Conservation (phyloP, 2,113 vertebrate genomes). For the Syrmaticus mikado region DNA sequence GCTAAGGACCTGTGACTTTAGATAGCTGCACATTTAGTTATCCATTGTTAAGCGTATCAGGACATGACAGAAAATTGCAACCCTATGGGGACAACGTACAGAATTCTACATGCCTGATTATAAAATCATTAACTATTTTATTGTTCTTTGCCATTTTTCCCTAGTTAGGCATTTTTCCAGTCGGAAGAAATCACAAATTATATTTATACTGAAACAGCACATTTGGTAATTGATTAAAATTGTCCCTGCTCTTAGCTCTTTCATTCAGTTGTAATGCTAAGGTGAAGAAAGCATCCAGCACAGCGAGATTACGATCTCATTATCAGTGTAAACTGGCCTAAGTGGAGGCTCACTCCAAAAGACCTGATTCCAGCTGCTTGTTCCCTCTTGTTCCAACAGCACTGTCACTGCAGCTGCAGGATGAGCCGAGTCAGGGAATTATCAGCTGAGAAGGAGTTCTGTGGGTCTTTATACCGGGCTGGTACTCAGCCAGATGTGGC, state of each 20-base stretch:
- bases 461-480: too few relatives aligned
- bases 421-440: neutral
- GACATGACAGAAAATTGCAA: neutral
- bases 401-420: neutral
- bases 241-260: neutral
- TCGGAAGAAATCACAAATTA: neutral
- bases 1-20: neutral
- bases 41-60: neutral
- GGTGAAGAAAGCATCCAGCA: neutral
- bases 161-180: neutral
- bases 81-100: neutral
- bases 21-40: neutral
- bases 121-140: slow-evolving; percentile 25
- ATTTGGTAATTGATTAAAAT: neutral
- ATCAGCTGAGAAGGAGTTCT: too few relatives aligned
- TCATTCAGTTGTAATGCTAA: neutral
- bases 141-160: neutral
- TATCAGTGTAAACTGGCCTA: neutral
- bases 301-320: neutral
- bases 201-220: neutral
- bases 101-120: neutral
- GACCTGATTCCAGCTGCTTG: neutral
- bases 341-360: neutral
- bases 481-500: too few relatives aligned
- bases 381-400: neutral